Conservation (phyloP, 2,797 vertebrate species). For the Toxotes lorentzi region DNA sequence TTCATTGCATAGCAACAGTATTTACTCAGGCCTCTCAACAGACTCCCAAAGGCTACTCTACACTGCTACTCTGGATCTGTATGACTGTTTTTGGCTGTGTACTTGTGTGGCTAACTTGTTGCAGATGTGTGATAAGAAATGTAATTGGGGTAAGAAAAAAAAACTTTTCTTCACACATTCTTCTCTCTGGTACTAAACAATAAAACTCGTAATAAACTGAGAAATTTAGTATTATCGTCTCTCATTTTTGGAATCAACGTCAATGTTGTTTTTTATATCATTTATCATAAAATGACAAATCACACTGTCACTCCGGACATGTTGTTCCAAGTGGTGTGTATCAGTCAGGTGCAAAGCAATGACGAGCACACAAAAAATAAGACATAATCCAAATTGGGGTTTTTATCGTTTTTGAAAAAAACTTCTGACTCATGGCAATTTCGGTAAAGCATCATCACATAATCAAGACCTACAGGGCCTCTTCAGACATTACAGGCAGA, state of each 20-base stretch:
- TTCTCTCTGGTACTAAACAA: constrained; percentile 29
- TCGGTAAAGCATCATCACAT: constrained; percentile 44
- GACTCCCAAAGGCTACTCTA: constrained; percentile 30
- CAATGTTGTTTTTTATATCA: neutral
- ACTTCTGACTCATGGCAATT: constrained; percentile 66
- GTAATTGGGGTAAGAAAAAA: constrained; percentile 29
- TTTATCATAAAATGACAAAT: constrained; percentile 42
- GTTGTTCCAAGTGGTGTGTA: constrained; percentile 14
- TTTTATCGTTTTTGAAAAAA: constrained; percentile 28
- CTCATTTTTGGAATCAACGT: constrained; percentile 26
- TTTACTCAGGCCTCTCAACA: constrained; percentile 61
- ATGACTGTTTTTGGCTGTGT: constrained; percentile 35
- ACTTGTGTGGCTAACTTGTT: constrained; percentile 57
- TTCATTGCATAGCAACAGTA: constrained; percentile 63
- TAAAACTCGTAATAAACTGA: constrained; percentile 42
- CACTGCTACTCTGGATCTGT: constrained; percentile 31
- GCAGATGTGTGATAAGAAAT: constrained; percentile 71
- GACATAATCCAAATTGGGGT: constrained; percentile 45
- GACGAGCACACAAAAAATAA: constrained; percentile 25
- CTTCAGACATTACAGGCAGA: constrained; percentile 22
- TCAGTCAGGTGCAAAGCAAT: constrained; percentile 29
- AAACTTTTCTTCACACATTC: constrained; percentile 41
- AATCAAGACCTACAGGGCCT: constrained; percentile 27
- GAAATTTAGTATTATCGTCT: neutral
- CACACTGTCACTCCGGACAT: neutral